Evolutionary conservation across 2,113 vertebrate genomes (phyloP), one percentile per base, ranked within the genome.

Genomic region (Pyrgilauda ruficollis): DNA sequence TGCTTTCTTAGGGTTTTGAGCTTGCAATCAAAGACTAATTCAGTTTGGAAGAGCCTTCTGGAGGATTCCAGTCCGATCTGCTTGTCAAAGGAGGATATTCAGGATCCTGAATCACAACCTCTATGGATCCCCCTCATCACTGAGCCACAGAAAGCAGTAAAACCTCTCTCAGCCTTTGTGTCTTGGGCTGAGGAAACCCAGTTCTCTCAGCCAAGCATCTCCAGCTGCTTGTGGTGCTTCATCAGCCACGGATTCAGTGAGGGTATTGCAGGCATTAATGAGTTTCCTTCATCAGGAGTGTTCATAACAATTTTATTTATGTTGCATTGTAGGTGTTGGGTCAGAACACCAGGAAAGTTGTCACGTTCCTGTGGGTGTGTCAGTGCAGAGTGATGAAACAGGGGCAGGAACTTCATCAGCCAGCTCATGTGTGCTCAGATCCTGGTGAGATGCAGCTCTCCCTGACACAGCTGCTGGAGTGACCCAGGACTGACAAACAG

Each of bases 291-390:
- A 16, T 3, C 62, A 56, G 64, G 35, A 67, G 30, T 0, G 2
- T 27, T 84, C 1, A 0, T 15, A 22, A n/a, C 24, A 3, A 4
- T 37, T 64, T 46, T 24, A 5, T 15, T 6, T 0, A 0, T 46
- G 61, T 70, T 81, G 26, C 31, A 6, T 6, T 78, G 0, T 2
- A 22, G 49, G 67, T 7, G 5, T 6, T 35, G 22, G 69, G 15
- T 87, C 56, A 52, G 74, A 31, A 47, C 1, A 5, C 8, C 43
- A n/a, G 82, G 26, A 26, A 50, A 37, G 21, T 2, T 14, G 31
- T 41, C 2, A 1, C 41, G 69, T 41, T 84, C 43, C 50, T n/a
- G 10, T 56, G 55, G 56, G 13, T 46, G 14, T 12, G 2, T 30
- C 31, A 67, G 35, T 31, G 79, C 53, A 68, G 66, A 13, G 73